A percentile compares a stretch with the other conserved stretches of the same genome.
These are phyloP conservation scores for Phalacrocorax pelagicus DNA, from an alignment of 2,113 vertebrate genomes.

Conservation along the genomic window DNA sequence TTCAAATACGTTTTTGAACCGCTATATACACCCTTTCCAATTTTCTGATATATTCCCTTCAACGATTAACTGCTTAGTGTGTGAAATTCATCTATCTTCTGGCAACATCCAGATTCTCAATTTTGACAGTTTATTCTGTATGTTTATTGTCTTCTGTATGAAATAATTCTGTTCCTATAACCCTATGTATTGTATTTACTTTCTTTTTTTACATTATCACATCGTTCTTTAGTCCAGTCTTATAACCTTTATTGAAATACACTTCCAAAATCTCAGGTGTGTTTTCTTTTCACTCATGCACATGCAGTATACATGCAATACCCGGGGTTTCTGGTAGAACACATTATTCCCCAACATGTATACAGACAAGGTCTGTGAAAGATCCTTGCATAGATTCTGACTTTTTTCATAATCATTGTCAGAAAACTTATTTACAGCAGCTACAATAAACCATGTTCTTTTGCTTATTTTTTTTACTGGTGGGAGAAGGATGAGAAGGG, in stretches of 20 bases:
- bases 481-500: not conserved
- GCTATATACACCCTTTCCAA: not conserved
- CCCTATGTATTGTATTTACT: not conserved
- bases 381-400: not conserved
- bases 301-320: not conserved
- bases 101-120: not conserved
- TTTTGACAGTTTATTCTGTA: not conserved
- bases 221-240: not conserved
- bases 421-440: not conserved
- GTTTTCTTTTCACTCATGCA: not conserved
- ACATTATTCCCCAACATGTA: not conserved
- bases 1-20: not conserved
- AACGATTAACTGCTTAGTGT: not conserved
- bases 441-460: not conserved
- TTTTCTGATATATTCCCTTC: slow-evolving; percentile 14
- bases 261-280: not conserved
- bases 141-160: not conserved
- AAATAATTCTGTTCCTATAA: not conserved
- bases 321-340: not conserved
- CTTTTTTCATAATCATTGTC: not conserved
- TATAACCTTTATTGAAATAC: not conserved
- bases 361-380: not conserved
- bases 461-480: not conserved
- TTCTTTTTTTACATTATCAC: not conserved
- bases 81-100: slow-evolving; percentile 15